A percentile compares a stretch with the other conserved stretches of the same genome.
Evolutionary conservation across 2,113 vertebrate species (phyloP).

Genomic region (Chamaetylas fuelleborni): DNA sequence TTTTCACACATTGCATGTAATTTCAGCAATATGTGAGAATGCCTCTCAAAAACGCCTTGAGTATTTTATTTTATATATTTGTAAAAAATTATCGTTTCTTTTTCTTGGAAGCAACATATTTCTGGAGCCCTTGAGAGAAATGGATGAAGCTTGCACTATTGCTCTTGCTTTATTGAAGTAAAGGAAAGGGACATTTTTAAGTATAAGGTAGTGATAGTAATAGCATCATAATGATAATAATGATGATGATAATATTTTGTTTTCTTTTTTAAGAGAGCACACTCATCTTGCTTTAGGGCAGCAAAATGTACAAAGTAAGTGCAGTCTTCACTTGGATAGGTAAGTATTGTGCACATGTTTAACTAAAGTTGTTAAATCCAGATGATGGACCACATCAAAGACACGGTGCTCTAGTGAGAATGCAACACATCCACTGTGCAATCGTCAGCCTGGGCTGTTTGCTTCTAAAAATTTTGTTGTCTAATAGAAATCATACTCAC

Average conservation of each 20-base stretch:
- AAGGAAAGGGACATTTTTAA: conserved; percentile 57
- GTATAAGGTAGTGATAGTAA: neutral
- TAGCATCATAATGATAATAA: neutral
- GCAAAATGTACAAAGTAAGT: conserved; percentile 19
- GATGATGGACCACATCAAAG: conserved; percentile 17
- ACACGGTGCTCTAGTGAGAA: neutral
- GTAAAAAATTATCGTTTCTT: conserved; percentile 10
- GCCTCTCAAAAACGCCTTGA: conserved; percentile 63
- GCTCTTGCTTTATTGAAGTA: conserved; percentile 59
- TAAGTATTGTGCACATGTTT: conserved; percentile 23
- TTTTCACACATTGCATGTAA: conserved; percentile 50
- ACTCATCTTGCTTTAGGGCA: conserved; percentile 32
- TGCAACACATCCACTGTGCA: conserved; percentile 12
- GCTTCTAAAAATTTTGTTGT: conserved; percentile 24
- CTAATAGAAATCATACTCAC: neutral
- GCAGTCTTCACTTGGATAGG: neutral
- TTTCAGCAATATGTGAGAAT: conserved; percentile 69
- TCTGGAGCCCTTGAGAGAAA: conserved; percentile 51
- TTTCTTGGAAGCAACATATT: conserved; percentile 63
- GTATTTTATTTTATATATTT: conserved; percentile 67
- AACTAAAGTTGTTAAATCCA: conserved; percentile 38
- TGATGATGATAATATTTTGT: neutral
- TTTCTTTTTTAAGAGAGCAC: neutral
- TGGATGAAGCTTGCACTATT: conserved; percentile 58
- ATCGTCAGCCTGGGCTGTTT: conserved; percentile 39